Percentiles rank a stretch among this genome's conserved stretches.
phyloP scores from a whole-genome alignment of 2,888 invertebrate species.

The Ormyrus rosae region DNA sequence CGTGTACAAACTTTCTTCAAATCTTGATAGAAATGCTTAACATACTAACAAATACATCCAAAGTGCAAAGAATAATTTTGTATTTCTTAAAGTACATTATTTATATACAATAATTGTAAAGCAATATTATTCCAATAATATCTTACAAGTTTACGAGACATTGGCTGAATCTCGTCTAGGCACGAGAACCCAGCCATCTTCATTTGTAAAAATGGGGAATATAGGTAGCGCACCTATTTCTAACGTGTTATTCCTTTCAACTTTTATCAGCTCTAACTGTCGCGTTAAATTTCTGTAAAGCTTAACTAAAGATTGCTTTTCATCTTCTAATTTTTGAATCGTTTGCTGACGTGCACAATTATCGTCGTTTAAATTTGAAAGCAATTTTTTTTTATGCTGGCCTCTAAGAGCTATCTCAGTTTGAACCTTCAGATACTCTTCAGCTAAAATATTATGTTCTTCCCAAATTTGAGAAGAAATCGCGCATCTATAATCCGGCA shows the following conservation, averaged over 20 bases:
- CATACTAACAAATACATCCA: too few relatives aligned
- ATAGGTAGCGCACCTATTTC: neutral
- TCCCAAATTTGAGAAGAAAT: conserved; percentile 91
- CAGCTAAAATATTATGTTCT: conserved; percentile 91
- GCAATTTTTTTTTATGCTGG: conserved; percentile 86
- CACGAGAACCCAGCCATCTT: too few relatives aligned
- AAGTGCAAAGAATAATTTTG: too few relatives aligned
- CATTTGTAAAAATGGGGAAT: too few relatives aligned
- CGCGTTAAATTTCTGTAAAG: conserved; percentile 82
- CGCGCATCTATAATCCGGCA: conserved; percentile 86
- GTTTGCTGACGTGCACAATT: conserved; percentile 80
- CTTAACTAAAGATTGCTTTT: conserved; percentile 84
- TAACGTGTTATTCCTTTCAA: conserved; percentile 69
- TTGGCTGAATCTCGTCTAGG: too few relatives aligned
- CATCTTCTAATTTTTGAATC: conserved; percentile 82
- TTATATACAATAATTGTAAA: too few relatives aligned
- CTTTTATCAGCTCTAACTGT: conserved; percentile 79
- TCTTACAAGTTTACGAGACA: too few relatives aligned
- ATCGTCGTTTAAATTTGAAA: conserved; percentile 77
- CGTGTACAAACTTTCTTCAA: too few relatives aligned
- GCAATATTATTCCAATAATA: too few relatives aligned
- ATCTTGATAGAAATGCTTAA: too few relatives aligned
- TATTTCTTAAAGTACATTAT: too few relatives aligned
- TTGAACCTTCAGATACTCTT: conserved; percentile 92
- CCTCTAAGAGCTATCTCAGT: conserved; percentile 89